Evolutionary conservation across 1,140 invertebrate genomes (phyloP).

Genomic region (Camponotus floridanus): DNA sequence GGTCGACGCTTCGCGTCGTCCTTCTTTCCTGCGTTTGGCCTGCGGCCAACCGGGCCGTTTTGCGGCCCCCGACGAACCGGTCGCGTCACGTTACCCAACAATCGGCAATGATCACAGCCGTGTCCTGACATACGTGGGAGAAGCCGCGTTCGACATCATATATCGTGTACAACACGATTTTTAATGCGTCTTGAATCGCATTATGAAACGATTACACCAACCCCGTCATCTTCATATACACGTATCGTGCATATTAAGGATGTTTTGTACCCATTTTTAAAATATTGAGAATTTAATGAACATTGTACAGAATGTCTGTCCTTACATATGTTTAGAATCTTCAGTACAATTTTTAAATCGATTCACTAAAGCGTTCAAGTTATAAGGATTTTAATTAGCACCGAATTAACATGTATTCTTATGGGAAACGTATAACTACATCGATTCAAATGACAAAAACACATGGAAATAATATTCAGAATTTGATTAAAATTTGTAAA

Average conservation of each 20-base stretch:
- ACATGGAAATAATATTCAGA: too few relatives aligned
- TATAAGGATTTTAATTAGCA: too few relatives aligned
- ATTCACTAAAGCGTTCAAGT: too few relatives aligned
- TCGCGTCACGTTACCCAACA: constrained; percentile 58
- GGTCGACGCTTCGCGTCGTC: constrained; percentile 64
- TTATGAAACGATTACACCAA: constrained; percentile 48
- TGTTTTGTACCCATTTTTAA: too few relatives aligned
- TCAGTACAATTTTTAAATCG: too few relatives aligned
- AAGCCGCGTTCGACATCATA: constrained; percentile 13
- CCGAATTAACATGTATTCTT: too few relatives aligned
- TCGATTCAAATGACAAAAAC: too few relatives aligned
- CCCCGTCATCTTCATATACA: background rate
- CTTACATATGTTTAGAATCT: too few relatives aligned
- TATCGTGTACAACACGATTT: constrained; percentile 6
- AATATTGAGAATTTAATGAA: too few relatives aligned
- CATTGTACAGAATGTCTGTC: too few relatives aligned
- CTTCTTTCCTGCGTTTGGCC: constrained; percentile 70
- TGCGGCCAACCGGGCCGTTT: constrained; percentile 55
- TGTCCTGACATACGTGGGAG: constrained; percentile 6
- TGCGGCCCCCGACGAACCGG: constrained; percentile 48
- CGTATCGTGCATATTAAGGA: constrained; percentile 22
- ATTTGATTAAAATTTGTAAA: too few relatives aligned
- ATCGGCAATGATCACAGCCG: constrained; percentile 38
- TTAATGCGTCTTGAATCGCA: constrained; percentile 1
- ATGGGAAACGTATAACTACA: too few relatives aligned